These are phyloP conservation scores for Machaerirhynchus nigripectus DNA, from an alignment of 2,113 vertebrate species.

Conservation along the genomic window DNA sequence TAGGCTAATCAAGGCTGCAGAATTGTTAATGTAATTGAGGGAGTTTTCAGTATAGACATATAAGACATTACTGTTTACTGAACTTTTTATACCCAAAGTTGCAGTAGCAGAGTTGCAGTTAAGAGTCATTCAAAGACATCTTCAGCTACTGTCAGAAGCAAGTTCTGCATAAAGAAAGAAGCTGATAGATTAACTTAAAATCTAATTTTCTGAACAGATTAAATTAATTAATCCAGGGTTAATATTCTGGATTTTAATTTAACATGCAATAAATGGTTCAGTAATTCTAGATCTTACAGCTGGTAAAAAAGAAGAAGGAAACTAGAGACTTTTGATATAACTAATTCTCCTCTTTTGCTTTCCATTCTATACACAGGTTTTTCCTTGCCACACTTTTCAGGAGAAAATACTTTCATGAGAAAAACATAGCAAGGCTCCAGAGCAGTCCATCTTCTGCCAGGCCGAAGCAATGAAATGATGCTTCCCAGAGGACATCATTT, in stretches of 20 bases:
- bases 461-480: constrained; percentile 38
- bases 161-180: neutral
- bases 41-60: neutral
- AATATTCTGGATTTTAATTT: neutral
- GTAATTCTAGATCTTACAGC: neutral
- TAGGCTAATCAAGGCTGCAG: neutral
- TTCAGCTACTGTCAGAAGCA: neutral
- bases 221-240: neutral
- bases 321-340: neutral
- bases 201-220: neutral
- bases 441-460: constrained; percentile 41
- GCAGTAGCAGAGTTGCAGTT: neutral
- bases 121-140: neutral
- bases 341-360: neutral
- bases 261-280: neutral
- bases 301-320: neutral
- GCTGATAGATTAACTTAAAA: neutral
- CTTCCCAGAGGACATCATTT: constrained; percentile 1
- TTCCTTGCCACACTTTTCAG: neutral
- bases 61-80: neutral
- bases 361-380: neutral
- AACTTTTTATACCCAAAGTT: neutral
- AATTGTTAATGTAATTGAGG: neutral
- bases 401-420: neutral
- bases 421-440: neutral